These are phyloP conservation scores for Drosophila cognata DNA, from an alignment of 2,888 invertebrate genomes.

Conservation along the genomic window DNA sequence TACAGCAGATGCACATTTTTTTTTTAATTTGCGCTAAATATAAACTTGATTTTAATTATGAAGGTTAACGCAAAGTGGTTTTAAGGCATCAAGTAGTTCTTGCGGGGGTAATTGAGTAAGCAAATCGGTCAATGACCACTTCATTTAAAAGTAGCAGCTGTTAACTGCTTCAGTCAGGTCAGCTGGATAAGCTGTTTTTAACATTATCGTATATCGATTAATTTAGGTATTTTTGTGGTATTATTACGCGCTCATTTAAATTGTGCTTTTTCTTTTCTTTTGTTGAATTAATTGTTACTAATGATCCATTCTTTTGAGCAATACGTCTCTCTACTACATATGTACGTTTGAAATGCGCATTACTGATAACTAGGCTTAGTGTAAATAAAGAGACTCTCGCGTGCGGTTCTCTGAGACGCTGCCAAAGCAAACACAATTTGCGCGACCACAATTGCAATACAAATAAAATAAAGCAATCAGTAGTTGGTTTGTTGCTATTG, in stretches of 20 bases:
- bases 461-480: conserved; percentile 21
- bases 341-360: conserved; percentile 48
- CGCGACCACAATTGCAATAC: conserved; percentile 25
- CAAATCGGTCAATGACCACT: neutral
- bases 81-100: neutral
- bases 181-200: neutral
- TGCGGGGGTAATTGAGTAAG: neutral
- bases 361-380: conserved; percentile 68
- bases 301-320: conserved; percentile 15
- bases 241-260: conserved; percentile 28
- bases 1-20: neutral
- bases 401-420: conserved; percentile 56
- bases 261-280: conserved; percentile 1
- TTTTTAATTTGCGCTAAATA: neutral
- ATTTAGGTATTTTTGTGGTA: conserved; percentile 4
- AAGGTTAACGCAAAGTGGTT: neutral
- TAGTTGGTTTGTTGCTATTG: conserved; percentile 2
- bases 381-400: conserved; percentile 70
- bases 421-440: conserved; percentile 27
- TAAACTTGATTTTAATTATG: neutral
- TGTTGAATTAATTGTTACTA: neutral
- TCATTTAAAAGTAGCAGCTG: conserved; percentile 7
- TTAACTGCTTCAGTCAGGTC: neutral
- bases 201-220: conserved; percentile 11
- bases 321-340: conserved; percentile 7